Evolutionary conservation across 2,113 vertebrate genomes (phyloP).

Genomic region (Rhinolophus sinicus): DNA sequence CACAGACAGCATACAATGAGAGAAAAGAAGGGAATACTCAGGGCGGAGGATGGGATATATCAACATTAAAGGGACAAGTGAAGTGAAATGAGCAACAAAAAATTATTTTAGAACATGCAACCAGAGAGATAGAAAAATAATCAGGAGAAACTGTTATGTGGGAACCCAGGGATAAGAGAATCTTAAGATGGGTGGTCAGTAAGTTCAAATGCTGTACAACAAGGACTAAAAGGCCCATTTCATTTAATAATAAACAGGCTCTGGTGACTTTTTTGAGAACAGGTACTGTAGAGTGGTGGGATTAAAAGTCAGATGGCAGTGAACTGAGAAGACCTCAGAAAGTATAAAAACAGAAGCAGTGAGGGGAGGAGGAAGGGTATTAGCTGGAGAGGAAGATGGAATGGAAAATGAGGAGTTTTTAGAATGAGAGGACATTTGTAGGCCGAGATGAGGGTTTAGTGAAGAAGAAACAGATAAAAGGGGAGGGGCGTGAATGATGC

Average conservation of each 20-base stretch:
- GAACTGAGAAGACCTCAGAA: neutral
- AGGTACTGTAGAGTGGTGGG: neutral
- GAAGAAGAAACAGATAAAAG: neutral
- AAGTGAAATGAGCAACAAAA: neutral
- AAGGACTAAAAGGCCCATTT: neutral
- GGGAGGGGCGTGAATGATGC: fast-evolving
- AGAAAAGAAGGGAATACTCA: neutral
- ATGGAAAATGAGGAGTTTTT: neutral
- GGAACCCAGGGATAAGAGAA: neutral
- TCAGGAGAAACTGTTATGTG: neutral
- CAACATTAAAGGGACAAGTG: neutral
- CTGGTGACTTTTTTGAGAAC: neutral
- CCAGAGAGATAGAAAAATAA: neutral
- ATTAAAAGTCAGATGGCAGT: neutral
- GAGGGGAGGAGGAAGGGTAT: neutral
- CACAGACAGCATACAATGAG: neutral
- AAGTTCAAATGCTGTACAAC: neutral
- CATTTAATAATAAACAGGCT: neutral
- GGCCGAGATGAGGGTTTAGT: neutral
- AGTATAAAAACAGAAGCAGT: neutral
- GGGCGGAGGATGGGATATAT: neutral
- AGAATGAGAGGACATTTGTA: neutral
- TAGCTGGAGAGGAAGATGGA: neutral
- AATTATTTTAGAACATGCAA: neutral
- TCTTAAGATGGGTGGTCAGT: neutral